Percentiles rank a stretch among this genome's conserved stretches.
Evolutionary conservation across 2,113 vertebrate species (phyloP).

Genomic region (Zeus faber): DNA sequence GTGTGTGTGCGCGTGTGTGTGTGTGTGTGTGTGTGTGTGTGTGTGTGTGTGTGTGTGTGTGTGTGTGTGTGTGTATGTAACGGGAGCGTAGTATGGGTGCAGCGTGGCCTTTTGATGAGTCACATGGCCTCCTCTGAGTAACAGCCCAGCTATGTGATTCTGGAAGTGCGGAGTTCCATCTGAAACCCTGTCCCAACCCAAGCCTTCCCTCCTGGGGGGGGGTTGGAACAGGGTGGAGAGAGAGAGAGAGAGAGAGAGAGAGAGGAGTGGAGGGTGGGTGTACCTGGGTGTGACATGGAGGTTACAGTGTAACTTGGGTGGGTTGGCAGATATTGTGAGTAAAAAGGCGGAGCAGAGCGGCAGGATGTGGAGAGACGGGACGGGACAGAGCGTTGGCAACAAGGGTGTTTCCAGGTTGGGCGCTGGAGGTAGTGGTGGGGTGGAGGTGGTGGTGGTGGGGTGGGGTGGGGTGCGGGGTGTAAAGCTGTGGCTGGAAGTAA

Average conservation of each 20-base stretch:
- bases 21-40: not conserved
- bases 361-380: too few species aligned
- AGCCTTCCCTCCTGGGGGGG: not conserved
- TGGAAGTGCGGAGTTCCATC: slow-evolving; percentile 50
- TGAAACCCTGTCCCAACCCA: slow-evolving; percentile 8
- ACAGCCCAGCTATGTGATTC: slow-evolving; percentile 68
- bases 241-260: too few species aligned
- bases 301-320: too few species aligned
- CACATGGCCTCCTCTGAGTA: slow-evolving; percentile 71
- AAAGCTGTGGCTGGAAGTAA: slow-evolving; percentile 1
- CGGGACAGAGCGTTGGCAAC: too few species aligned
- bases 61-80: slow-evolving; percentile 11
- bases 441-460: slow-evolving; percentile 8
- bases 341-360: too few species aligned
- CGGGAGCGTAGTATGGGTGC: slow-evolving; percentile 50
- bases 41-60: slow-evolving; percentile 4
- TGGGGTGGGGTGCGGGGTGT: not conserved
- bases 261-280: too few species aligned
- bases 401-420: too few species aligned
- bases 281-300: too few species aligned
- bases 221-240: too few species aligned
- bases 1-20: not conserved
- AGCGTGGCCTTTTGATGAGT: slow-evolving; percentile 66
- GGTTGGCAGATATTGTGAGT: too few species aligned
- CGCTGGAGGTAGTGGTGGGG: not conserved